Conservation (phyloP, 2,888 invertebrate genomes). For the Eubasilissa splendida region DNA sequence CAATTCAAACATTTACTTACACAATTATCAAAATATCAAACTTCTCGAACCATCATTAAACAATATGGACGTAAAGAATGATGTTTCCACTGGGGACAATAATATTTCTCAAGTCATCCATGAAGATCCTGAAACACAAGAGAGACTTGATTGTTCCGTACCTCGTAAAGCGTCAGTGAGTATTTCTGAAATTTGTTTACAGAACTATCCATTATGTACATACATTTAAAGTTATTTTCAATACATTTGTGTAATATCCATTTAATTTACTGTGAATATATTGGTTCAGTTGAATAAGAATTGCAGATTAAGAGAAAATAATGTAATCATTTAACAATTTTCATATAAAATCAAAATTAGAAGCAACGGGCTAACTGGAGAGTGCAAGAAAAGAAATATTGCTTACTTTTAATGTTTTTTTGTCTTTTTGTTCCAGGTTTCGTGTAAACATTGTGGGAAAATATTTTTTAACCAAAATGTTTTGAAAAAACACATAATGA, state of each 20-base stretch:
- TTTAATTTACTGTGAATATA: too few relatives aligned
- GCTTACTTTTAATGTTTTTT: background rate
- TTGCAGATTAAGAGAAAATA: too few relatives aligned
- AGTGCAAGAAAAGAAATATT: background rate
- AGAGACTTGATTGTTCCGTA: background rate
- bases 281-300: too few relatives aligned
- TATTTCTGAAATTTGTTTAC: background rate
- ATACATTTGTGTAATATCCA: background rate
- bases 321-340: too few relatives aligned
- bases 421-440: slow-evolving; percentile 19
- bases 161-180: background rate
- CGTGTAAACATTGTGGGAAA: slow-evolving; percentile 40
- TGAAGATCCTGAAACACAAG: slow-evolving; percentile 4
- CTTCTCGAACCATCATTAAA: background rate
- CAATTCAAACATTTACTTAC: background rate
- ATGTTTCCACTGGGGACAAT: background rate
- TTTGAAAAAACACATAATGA: slow-evolving; percentile 36
- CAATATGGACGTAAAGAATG: background rate
- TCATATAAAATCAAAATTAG: too few relatives aligned
- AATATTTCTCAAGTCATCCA: background rate
- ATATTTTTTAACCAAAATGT: slow-evolving; percentile 21
- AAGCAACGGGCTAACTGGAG: too few relatives aligned
- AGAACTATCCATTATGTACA: background rate
- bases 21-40: background rate
- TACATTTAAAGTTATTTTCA: background rate